Base-by-base conservation (phyloP, 2,113 vertebrate species). In the Himantopus leucocephalus region DNA sequence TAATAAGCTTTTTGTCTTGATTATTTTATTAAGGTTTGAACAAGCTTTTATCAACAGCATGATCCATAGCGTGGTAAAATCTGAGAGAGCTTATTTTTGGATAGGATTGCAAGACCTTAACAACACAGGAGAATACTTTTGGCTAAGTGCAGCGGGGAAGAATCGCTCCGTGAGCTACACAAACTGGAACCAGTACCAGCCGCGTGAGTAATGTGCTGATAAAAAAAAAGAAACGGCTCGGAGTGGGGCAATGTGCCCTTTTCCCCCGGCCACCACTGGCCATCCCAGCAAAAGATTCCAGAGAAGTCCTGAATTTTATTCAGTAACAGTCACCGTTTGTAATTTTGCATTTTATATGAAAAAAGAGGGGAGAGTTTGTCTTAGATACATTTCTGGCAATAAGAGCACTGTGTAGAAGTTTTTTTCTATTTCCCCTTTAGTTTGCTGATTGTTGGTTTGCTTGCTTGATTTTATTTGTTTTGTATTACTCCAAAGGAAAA, bases 11-110 rank as follows among this genome's bases (percentile, higher is more conserved):
- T 97, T 84, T 96, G 27, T 83, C 81, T 79, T 92, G 43, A 55
- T 84, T 76, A n/a, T 95, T 97, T 97, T 82, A 37, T 94, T 80
- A 96, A 99, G 99, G 98, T 99, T 99, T 97, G 99, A 99, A 97
- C 99, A 99, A 97, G 98, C 98, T 45, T 99, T 99, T 94, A 94
- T 99, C 85, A 99, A 98, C 98, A 99, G 98, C 96, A 97, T 99
- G 97, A 98, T 99, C 95, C 98, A 15, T 41, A 98, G 96, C 62
- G 66, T 92, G 48, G 97, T 96, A 13, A 96, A 97, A 85, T 98
- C 97, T 22, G 97, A 97, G 30, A 96, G 98, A 78, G 85, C 66
- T 87, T 98, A 98, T 87, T 99, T 99, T 97, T 99, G 99, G 99
- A 99, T 99, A 56, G 98, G 98, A 59, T 97, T 99, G 45, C 98